Percentiles rank a stretch among this genome's conserved stretches.
These are phyloP conservation scores for Galeopterus variegatus DNA, from an alignment of 2,113 vertebrate species.

Conservation along the genomic window DNA sequence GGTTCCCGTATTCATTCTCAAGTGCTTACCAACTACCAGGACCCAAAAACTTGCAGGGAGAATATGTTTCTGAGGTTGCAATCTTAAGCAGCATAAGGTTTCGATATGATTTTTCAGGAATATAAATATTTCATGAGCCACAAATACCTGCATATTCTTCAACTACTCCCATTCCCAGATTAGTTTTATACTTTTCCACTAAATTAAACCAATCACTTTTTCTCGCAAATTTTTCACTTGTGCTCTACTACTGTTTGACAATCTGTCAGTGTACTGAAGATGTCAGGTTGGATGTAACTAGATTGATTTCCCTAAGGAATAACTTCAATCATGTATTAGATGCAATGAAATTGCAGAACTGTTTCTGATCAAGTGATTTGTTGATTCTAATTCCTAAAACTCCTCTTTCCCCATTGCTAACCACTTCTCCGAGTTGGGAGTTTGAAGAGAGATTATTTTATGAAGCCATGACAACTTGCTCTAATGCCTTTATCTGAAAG, in stretches of 20 bases:
- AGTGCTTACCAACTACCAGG: neutral
- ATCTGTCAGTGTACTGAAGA: neutral
- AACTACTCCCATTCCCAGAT: neutral
- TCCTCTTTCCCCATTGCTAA: neutral
- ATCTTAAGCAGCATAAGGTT: neutral
- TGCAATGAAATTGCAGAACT: neutral
- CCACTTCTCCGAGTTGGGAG: conserved; percentile 12
- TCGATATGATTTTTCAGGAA: neutral
- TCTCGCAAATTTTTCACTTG: neutral
- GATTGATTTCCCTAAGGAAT: neutral
- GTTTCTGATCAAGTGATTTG: neutral
- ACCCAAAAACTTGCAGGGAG: neutral
- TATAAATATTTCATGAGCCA: neutral
- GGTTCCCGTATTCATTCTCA: neutral
- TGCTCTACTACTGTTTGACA: neutral
- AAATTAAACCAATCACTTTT: neutral
- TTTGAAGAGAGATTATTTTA: neutral
- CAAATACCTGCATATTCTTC: neutral
- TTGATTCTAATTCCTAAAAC: neutral
- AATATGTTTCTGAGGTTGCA: neutral
- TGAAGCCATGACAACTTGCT: neutral
- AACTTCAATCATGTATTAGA: neutral
- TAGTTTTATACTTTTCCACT: neutral
- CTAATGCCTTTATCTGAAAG: neutral
- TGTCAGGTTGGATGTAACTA: neutral